Evolutionary conservation across 2,888 invertebrate species (phyloP), one percentile per base, ranked within the genome.

Genomic region (Dolichopus griseipennis): DNA sequence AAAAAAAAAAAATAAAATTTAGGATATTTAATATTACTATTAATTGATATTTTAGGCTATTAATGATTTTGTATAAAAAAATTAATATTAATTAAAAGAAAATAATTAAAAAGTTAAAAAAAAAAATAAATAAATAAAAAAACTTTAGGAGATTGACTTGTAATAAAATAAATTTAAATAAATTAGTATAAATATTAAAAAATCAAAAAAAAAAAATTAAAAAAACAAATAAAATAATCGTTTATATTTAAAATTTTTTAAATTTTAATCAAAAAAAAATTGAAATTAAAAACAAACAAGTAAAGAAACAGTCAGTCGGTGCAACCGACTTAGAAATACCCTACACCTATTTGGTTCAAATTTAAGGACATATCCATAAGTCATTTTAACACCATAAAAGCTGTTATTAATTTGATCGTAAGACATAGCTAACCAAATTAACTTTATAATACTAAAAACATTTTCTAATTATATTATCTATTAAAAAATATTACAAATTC

Each of bases 11-110:
- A 27, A 27, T 27, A 37, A 52, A 52, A 18, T 18, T n/a, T 52
- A 52, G 52, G 52, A 52, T 52, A 52, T 52, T 52, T 52, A 52
- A 6, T 52, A 52, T 52, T 52, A 37, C 37, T 52, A 52, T 52
- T 12, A 52, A 52, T 6, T 52, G 2, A 18, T 52, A 52, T 52
- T 52, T 52, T 52, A 52, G 52, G 52, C 52, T 52, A 52, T 52
- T 52, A 52, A 52, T 52, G 15, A 52, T 52, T 52, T 52, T 52
- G 52, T 52, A 52, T 52, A 52, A 52, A 52, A 52, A 15, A 12
- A n/a, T n/a, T 18, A 18, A 52, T 27, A 52, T 52, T 52, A 52
- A 18, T 12, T 6, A 41, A 41, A 41, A 52, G 18, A 52, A 18
- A 18, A 52, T 4, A n/a, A 52, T 6, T 52, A 52, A 52, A n/a